Percentiles rank a stretch among this genome's conserved stretches.
phyloP scores from a whole-genome alignment of 2,797 vertebrate genomes.

The Margarornis squamiger region DNA sequence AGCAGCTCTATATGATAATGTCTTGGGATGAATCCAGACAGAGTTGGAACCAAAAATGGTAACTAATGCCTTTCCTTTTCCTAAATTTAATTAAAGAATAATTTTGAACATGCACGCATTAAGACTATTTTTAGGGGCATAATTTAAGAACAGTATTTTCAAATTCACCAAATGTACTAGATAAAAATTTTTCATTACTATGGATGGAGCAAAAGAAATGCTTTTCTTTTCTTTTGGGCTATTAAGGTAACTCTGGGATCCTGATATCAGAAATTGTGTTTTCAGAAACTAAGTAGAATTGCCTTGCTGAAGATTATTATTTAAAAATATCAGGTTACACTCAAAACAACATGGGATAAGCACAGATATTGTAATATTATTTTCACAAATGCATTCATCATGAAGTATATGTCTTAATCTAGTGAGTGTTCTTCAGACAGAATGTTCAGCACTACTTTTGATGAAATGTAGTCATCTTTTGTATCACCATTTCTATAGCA shows the following conservation, averaged over 20 bases:
- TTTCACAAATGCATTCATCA: background rate
- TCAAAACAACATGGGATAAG: background rate
- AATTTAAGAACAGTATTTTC: background rate
- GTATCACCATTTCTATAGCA: background rate
- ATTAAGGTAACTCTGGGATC: background rate
- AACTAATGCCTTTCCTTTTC: background rate
- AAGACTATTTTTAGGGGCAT: background rate
- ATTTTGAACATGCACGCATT: background rate
- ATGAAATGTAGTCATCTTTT: background rate
- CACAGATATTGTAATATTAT: background rate
- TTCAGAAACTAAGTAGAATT: background rate
- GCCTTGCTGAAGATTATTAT: background rate
- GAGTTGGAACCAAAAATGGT: background rate
- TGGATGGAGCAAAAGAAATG: background rate
- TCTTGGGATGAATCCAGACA: background rate
- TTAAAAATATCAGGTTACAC: background rate
- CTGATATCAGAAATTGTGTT: background rate
- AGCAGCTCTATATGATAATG: slow-evolving; percentile 35
- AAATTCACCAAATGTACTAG: background rate
- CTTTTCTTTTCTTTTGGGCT: background rate
- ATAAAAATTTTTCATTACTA: background rate
- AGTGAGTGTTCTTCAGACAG: background rate
- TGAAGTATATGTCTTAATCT: background rate
- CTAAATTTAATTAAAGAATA: slow-evolving; percentile 46
- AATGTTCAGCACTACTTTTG: background rate